These are phyloP conservation scores for Tenebrosternarchus preto DNA, from an alignment of 2,113 vertebrate genomes.

Conservation along the genomic window DNA sequence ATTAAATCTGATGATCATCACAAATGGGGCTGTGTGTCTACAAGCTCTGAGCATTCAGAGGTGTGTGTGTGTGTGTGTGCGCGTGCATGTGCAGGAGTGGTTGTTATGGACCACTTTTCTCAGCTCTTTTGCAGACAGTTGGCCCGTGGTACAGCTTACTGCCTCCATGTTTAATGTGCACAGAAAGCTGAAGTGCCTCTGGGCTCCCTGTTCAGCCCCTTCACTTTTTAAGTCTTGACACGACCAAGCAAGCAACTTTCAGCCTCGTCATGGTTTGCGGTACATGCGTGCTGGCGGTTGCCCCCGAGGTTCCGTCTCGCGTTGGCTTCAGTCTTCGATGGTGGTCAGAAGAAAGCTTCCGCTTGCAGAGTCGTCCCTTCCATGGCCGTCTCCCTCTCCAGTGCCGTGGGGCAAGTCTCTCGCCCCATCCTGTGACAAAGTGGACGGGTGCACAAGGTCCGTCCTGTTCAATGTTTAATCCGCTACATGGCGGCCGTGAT, in stretches of 20 bases:
- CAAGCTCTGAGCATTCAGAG: background rate
- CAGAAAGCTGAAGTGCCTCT: background rate
- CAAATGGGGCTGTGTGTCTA: background rate
- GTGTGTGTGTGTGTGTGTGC: too few relatives aligned
- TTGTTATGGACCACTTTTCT: slow-evolving; percentile 28
- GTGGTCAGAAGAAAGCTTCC: too few relatives aligned
- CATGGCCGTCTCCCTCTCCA: background rate
- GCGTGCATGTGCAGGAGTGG: slow-evolving; percentile 17
- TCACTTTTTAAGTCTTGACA: background rate
- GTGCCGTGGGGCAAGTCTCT: slow-evolving; percentile 43
- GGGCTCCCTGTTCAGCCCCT: background rate
- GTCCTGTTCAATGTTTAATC: slow-evolving; percentile 68
- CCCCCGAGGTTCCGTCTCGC: background rate
- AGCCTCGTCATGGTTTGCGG: background rate
- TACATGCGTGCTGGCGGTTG: background rate
- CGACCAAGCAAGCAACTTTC: background rate
- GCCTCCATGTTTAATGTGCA: slow-evolving; percentile 37
- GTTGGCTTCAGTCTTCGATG: too few relatives aligned
- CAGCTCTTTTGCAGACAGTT: slow-evolving; percentile 29
- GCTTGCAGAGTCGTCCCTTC: too few relatives aligned
- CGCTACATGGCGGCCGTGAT: slow-evolving; percentile 44
- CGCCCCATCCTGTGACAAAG: slow-evolving; percentile 29
- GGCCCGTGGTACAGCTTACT: slow-evolving; percentile 8
- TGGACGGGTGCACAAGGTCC: slow-evolving; percentile 46
- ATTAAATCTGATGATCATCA: background rate